Evolutionary conservation across 1,140 invertebrate genomes (phyloP), one percentile per base, ranked within the genome.

Genomic region (Platyura marginata): DNA sequence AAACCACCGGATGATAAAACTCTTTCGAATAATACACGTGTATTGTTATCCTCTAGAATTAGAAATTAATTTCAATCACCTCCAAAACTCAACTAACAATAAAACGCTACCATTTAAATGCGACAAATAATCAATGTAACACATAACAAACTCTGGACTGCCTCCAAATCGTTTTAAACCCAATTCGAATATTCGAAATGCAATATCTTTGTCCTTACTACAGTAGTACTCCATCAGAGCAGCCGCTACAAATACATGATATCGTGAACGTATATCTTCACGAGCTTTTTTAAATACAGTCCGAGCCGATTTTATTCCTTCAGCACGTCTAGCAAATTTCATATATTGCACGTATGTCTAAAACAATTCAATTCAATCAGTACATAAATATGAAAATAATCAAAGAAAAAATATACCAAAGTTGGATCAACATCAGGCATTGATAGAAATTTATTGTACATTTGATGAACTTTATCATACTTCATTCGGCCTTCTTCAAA

Each of bases 191-290:
- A 98, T 98, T 49, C 92, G 77, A 57, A 97, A 93, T 1, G 95
- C 94, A 42, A 98, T 90, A 59, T 91, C 92, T 64, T 96, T 94
- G 63, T 98, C 94, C 71, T 99, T 99, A 41, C 87, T 96, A 59
- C 93, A 98, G 57, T 97, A 98, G 63, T 98, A 98, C 67, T 99
- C 96, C 91, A 98, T 98, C 0, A 97, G 66, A 1, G 94, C 92
- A 13, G 94, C 93, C 1, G 92, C 83, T 2, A 97, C 90, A 57
- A 86, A 99, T 33, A 98, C 83, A 58, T 98, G 92, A 63, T 90
- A 89, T 23, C 75, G 79, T 1, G 80, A 81, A 40, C 76, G 70
- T 3, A 71, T 54, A 62, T 99, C 94, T 62, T 98, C 92, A 36
- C 96, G 64, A 0, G 93, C 93, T 53, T 85, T 71, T 65, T 97